These are phyloP conservation scores for Megastigmus dorsalis DNA, from an alignment of 2,888 invertebrate species.

Conservation along the genomic window DNA sequence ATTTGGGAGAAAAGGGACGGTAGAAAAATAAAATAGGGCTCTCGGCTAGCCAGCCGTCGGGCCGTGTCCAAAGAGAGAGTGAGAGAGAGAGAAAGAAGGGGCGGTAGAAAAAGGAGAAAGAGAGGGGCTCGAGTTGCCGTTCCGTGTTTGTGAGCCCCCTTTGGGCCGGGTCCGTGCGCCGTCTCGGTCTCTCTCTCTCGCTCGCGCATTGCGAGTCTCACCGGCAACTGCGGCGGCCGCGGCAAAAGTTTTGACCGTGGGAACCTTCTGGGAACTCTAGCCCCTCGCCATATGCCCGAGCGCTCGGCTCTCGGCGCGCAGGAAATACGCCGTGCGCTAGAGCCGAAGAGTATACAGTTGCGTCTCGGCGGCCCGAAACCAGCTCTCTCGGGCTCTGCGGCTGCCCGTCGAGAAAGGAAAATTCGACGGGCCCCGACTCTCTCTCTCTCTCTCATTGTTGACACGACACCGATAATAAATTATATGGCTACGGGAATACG, in stretches of 20 bases:
- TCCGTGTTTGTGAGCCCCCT: constrained; percentile 28
- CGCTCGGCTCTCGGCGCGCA: constrained; percentile 57
- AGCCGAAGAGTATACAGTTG: not conserved
- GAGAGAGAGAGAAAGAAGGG: not conserved
- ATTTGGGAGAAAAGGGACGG: not conserved
- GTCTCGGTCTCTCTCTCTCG: constrained; percentile 3
- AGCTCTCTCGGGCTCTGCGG: no score
- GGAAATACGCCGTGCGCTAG: constrained; percentile 66
- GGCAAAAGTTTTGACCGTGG: constrained; percentile 73
- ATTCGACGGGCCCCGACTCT: not conserved
- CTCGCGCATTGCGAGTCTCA: not conserved
- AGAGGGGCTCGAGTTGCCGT: constrained; percentile 40
- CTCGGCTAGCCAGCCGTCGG: not conserved
- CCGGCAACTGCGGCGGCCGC: constrained; percentile 40
- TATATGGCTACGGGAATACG: no score
- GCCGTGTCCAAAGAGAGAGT: not conserved
- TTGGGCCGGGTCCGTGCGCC: constrained; percentile 28
- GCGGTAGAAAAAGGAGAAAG: constrained; percentile 33
- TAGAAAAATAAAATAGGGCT: not conserved
- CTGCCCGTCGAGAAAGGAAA: not conserved
- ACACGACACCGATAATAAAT: no score
- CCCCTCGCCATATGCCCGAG: constrained; percentile 71
- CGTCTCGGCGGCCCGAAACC: not conserved
- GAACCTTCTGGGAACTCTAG: constrained; percentile 72
- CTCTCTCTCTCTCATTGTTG: no score